Conservation (phyloP, 1,140 invertebrate species). For the Drepana arcuata region DNA sequence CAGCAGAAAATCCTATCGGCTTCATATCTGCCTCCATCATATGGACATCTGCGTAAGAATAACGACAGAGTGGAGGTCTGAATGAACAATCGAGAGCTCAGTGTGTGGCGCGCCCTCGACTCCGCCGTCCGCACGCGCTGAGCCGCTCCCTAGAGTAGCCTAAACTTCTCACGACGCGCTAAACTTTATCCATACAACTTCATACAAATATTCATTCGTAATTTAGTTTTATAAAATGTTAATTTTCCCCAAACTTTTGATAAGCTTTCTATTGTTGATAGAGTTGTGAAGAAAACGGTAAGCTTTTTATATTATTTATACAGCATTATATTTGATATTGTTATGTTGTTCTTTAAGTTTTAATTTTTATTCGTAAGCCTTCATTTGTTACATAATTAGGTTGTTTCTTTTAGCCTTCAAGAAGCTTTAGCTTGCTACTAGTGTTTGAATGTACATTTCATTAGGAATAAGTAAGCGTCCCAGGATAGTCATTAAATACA, state of each 20-base stretch:
- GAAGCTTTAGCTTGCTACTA: too few relatives aligned
- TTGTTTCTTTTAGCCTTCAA: too few relatives aligned
- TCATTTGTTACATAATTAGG: too few relatives aligned
- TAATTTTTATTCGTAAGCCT: background rate
- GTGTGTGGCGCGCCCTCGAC: constrained; percentile 45
- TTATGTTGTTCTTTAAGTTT: constrained; percentile 3
- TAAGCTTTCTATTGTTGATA: constrained; percentile 5
- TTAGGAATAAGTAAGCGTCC: too few relatives aligned
- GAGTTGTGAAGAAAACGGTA: constrained; percentile 1
- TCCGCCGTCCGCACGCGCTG: constrained; percentile 34
- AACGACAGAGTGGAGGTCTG: constrained; percentile 46
- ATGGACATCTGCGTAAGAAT: constrained; percentile 65
- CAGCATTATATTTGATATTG: too few relatives aligned
- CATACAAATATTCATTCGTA: too few relatives aligned
- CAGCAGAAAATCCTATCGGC: constrained; percentile 23
- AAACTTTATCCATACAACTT: constrained; percentile 25
- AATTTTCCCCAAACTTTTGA: constrained; percentile 4
- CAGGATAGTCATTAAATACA: too few relatives aligned
- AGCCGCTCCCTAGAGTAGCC: constrained; percentile 12
- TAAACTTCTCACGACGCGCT: constrained; percentile 32
- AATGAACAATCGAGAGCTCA: constrained; percentile 54
- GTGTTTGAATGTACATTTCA: too few relatives aligned
- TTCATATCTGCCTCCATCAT: constrained; percentile 38
- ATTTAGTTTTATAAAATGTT: too few relatives aligned
- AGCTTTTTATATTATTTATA: constrained; percentile 1